These are phyloP conservation scores for Sarcophaga subvicina DNA, from an alignment of 2,888 invertebrate genomes.

Conservation along the genomic window DNA sequence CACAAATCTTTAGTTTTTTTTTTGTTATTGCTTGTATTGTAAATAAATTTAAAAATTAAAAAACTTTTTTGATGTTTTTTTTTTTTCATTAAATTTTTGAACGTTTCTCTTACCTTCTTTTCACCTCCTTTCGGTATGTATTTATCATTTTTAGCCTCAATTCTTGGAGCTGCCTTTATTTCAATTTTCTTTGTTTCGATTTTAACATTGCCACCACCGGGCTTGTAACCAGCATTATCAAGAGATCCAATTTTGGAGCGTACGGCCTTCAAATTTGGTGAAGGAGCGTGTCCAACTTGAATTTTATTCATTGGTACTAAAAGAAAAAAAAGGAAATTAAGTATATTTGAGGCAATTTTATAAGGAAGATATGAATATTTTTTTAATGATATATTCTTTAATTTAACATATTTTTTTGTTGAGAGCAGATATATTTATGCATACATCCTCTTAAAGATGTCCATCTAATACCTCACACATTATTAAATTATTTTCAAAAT, in stretches of 20 bases:
- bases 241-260: conserved; percentile 96
- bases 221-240: conserved; percentile 94
- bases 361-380: too few species aligned
- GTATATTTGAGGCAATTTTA: not conserved
- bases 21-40: not conserved
- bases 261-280: conserved; percentile 95
- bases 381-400: too few species aligned
- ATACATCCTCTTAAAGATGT: too few species aligned
- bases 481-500: too few species aligned
- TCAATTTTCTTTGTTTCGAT: conserved; percentile 94
- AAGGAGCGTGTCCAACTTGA: conserved; percentile 95
- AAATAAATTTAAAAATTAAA: not conserved
- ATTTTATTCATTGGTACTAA: conserved; percentile 95
- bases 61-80: not conserved
- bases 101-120: conserved; percentile 88
- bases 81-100: not conserved
- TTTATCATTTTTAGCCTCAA: conserved; percentile 95
- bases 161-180: conserved; percentile 91
- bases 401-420: too few species aligned
- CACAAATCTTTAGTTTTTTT: too few species aligned
- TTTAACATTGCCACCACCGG: conserved; percentile 93
- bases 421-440: too few species aligned
- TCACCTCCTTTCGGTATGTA: conserved; percentile 94
- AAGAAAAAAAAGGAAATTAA: conserved; percentile 31
- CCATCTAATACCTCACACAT: too few species aligned